Evolutionary conservation across 1,140 invertebrate genomes (phyloP).

Genomic region (Macrotrachela quadricornifera): DNA sequence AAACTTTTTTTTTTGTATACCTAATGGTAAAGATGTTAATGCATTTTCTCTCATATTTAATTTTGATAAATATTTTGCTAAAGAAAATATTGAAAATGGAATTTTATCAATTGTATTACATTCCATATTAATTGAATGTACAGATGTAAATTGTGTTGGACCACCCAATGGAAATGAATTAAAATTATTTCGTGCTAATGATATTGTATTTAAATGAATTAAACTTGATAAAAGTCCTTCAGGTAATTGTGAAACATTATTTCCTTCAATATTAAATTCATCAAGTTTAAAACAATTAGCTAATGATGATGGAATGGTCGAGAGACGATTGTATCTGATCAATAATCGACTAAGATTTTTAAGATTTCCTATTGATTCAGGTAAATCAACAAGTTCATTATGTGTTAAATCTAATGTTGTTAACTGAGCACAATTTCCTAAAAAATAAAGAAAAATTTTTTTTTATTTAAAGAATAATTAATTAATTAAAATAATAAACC

Average conservation of each 20-base stretch:
- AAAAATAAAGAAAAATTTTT: conserved; percentile 49
- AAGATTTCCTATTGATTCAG: conserved; percentile 79
- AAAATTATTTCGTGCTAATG: conserved; percentile 81
- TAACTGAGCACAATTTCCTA: conserved; percentile 77
- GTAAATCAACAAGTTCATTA: conserved; percentile 87
- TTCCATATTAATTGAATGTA: conserved; percentile 74
- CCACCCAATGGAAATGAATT: conserved; percentile 83
- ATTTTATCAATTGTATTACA: conserved; percentile 97
- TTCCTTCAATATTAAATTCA: conserved; percentile 97
- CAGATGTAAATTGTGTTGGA: conserved; percentile 84
- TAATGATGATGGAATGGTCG: conserved; percentile 59
- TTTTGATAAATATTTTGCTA: conserved; percentile 25
- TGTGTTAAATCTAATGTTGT: conserved; percentile 90
- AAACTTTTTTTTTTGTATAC: conserved; percentile 15
- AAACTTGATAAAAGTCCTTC: conserved; percentile 81
- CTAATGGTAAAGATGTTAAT: conserved; percentile 28
- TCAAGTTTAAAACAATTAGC: conserved; percentile 84
- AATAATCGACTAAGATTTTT: conserved; percentile 63
- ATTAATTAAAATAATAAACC: no score
- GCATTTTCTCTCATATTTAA: conserved; percentile 32
- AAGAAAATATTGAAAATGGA: conserved; percentile 30
- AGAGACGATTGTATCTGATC: conserved; percentile 70
- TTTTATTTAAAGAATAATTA: no score
- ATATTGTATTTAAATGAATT: conserved; percentile 69
- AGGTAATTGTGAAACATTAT: conserved; percentile 73